A percentile compares a stretch with the other conserved stretches of the same genome.
phyloP scores from a whole-genome alignment of 2,888 invertebrate species.

The Anthophora plumipes region DNA sequence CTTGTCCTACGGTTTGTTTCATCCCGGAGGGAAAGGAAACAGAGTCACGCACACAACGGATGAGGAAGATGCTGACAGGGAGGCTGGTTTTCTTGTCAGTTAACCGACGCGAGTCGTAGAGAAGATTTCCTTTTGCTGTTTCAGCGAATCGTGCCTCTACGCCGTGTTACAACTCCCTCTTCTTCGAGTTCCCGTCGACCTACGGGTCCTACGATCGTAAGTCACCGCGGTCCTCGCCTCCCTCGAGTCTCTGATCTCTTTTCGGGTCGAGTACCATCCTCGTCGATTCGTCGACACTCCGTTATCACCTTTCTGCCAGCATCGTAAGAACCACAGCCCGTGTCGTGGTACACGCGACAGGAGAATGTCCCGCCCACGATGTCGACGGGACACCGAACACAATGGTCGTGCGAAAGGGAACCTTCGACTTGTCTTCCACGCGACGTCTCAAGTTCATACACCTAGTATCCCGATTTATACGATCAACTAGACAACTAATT shows the following conservation, averaged over 20 bases:
- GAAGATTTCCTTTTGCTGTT: constrained; percentile 53
- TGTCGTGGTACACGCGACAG: not conserved
- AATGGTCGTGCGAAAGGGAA: constrained; percentile 61
- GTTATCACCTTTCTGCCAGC: constrained; percentile 37
- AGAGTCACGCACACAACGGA: constrained; percentile 4
- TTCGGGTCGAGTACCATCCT: constrained; percentile 49
- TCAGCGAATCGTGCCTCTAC: constrained; percentile 66
- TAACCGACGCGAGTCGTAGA: constrained; percentile 12
- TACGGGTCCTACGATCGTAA: constrained; percentile 19
- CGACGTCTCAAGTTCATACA: constrained; percentile 14
- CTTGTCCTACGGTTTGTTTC: constrained; percentile 18
- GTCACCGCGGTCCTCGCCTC: constrained; percentile 44
- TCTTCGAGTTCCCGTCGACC: constrained; percentile 21
- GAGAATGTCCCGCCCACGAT: constrained; percentile 40
- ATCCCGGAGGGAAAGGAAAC: not conserved
- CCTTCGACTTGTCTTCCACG: constrained; percentile 16
- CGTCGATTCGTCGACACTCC: constrained; percentile 7
- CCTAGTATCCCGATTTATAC: too few relatives aligned
- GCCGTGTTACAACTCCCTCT: constrained; percentile 41
- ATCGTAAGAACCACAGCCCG: not conserved
- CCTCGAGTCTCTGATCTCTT: constrained; percentile 46
- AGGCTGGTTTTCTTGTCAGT: constrained; percentile 43
- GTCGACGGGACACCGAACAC: constrained; percentile 36
- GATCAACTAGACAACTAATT: not conserved
- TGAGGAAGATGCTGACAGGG: constrained; percentile 53